Evolutionary conservation across 2,113 vertebrate species (phyloP), one percentile per base, ranked within the genome.

Genomic region (Misgurnus mizolepis): DNA sequence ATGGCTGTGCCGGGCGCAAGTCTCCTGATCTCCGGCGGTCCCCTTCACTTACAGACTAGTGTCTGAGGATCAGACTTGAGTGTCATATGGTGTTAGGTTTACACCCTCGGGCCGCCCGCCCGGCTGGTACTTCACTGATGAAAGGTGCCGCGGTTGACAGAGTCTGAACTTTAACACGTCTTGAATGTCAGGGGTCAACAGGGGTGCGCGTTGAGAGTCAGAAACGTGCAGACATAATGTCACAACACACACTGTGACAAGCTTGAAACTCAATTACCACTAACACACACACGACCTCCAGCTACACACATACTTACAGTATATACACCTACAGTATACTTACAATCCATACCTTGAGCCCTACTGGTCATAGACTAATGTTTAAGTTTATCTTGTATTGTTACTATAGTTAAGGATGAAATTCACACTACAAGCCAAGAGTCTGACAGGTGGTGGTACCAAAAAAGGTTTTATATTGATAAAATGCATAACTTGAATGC

Each of bases 171-270:
- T 75, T 84, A 87, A 80, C 80, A 78, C 84, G 84, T 88, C 86
- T 66, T 80, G 82, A 82, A 87, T 90, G 89, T 89, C 86, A 85
- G 79, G 56, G 80, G 81, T 84, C 82, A 80, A 81, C 53, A 75
- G 77, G 43, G 78, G 81, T 34, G 27, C 85, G 85, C 17, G 6
- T 68, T 43, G 84, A 84, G 82, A 84, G 85, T 73, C 86, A 87
- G 87, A 82, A 83, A 85, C 55, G 78, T 85, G 78, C 64, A 82
- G 80, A 87, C 85, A 89, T 58, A 88, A 90, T 91, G 88, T 89
- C 87, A 89, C 84, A 85, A 90, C 89, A 87, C 61, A 14, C 61
- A 67, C 60, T 80, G 72, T 89, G 90, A 89, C 90, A 89, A 77
- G 80, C 78, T 76, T 43, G 72, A 47, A 64, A 82, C 83, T 88